These are phyloP conservation scores for Apis laboriosa DNA, from an alignment of 1,140 invertebrate genomes.

Conservation along the genomic window DNA sequence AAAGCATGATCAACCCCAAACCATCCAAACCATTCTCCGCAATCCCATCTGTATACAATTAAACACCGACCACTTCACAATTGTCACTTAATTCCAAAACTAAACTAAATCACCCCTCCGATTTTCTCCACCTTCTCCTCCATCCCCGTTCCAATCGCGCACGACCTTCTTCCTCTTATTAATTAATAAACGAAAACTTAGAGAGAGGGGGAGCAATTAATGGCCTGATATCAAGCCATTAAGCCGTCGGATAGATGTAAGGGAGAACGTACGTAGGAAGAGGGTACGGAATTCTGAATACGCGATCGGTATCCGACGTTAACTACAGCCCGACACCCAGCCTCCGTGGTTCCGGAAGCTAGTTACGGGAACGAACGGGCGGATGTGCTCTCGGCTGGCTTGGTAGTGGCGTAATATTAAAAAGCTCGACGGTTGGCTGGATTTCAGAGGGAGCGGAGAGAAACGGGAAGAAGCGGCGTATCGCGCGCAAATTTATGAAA, in stretches of 20 bases:
- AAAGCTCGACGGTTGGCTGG: slow-evolving; percentile 46
- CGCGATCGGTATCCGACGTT: slow-evolving; percentile 12
- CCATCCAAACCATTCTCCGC: neutral
- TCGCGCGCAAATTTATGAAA: slow-evolving; percentile 68
- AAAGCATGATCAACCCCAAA: no score
- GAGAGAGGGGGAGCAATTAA: slow-evolving; percentile 13
- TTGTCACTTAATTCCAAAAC: neutral
- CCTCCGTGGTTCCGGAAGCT: slow-evolving; percentile 16
- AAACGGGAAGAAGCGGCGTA: slow-evolving; percentile 41
- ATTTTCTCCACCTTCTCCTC: no score
- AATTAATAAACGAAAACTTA: neutral
- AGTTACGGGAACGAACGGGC: neutral
- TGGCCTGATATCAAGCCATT: slow-evolving; percentile 7
- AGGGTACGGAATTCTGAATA: neutral
- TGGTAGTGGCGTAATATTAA: slow-evolving; percentile 40
- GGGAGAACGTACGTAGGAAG: neutral
- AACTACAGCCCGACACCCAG: slow-evolving; percentile 1
- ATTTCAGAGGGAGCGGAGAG: slow-evolving; percentile 39
- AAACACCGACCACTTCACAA: neutral
- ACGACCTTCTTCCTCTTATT: neutral
- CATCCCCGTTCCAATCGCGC: no score
- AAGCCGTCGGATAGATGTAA: neutral
- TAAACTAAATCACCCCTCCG: no score
- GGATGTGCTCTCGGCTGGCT: neutral
- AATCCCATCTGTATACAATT: neutral